Percentiles rank a stretch among this genome's conserved stretches.
Conservation (phyloP, 2,113 vertebrate species). For the Heteronetta atricapilla region DNA sequence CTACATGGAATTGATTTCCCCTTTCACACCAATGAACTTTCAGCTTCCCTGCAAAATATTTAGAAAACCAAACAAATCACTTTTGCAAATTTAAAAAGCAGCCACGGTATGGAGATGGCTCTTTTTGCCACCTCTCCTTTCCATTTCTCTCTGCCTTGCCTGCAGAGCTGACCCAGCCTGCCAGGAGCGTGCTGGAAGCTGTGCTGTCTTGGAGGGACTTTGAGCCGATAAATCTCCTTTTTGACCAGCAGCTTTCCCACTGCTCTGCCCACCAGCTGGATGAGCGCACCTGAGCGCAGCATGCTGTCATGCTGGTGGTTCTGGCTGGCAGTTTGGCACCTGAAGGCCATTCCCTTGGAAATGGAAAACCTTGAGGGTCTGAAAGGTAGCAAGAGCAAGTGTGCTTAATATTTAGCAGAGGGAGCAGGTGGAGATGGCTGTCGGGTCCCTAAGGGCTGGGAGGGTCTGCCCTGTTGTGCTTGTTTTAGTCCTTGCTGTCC, state of each 20-base stretch:
- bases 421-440: background rate
- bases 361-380: background rate
- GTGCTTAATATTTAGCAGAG: background rate
- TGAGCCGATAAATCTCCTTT: background rate
- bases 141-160: background rate
- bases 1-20: background rate
- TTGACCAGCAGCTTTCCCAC: background rate
- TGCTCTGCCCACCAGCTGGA: background rate
- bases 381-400: background rate
- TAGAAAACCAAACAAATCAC: background rate
- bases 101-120: background rate
- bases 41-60: background rate
- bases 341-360: conserved; percentile 22
- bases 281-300: background rate
- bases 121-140: background rate
- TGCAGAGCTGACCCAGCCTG: background rate
- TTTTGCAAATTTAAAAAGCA: background rate
- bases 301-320: rapidly evolving
- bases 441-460: rapidly evolving
- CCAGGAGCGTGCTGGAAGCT: background rate
- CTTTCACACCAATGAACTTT: background rate
- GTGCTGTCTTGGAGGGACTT: background rate
- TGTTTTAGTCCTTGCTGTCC: background rate
- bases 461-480: background rate
- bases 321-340: background rate